Percentiles rank a stretch among this genome's conserved stretches.
These are phyloP conservation scores for Trachelipus rathkii DNA, from an alignment of 1,140 invertebrate genomes.

Conservation along the genomic window DNA sequence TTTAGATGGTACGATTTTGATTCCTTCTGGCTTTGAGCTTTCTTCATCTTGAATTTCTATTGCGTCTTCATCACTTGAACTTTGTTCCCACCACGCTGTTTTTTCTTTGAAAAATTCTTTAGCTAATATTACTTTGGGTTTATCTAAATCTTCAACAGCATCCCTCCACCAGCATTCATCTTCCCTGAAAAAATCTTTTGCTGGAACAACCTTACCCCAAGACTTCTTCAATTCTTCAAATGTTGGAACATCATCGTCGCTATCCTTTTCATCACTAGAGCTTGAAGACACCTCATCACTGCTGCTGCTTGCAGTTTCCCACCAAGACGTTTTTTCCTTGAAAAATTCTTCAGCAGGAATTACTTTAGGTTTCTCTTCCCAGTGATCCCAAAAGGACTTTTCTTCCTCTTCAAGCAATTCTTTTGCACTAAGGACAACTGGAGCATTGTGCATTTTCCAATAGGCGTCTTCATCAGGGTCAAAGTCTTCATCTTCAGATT, in stretches of 20 bases:
- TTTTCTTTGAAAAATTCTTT: conserved; percentile 30
- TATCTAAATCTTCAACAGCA: conserved; percentile 25
- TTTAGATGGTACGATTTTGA: neutral
- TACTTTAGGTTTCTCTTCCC: conserved; percentile 29
- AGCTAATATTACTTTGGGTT: conserved; percentile 20
- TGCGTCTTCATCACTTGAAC: neutral
- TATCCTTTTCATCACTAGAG: neutral
- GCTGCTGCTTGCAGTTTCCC: neutral
- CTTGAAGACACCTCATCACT: neutral
- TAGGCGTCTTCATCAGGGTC: conserved; percentile 21
- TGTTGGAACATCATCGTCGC: neutral
- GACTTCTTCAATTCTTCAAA: neutral
- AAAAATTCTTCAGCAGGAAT: conserved; percentile 27
- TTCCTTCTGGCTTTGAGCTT: neutral
- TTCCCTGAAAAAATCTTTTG: conserved; percentile 30
- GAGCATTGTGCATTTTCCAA: conserved; percentile 32
- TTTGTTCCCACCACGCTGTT: neutral
- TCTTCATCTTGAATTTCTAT: neutral
- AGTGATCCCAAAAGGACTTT: conserved; percentile 24
- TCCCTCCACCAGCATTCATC: conserved; percentile 28
- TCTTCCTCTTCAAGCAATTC: conserved; percentile 26
- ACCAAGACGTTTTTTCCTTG: conserved; percentile 25
- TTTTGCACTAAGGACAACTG: conserved; percentile 25
- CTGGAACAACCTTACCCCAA: conserved; percentile 18
- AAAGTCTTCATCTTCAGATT: neutral